Percentiles rank a stretch among this genome's conserved stretches.
Conservation (phyloP, 2,888 invertebrate genomes). For the Lasioglossum pauxillum region DNA sequence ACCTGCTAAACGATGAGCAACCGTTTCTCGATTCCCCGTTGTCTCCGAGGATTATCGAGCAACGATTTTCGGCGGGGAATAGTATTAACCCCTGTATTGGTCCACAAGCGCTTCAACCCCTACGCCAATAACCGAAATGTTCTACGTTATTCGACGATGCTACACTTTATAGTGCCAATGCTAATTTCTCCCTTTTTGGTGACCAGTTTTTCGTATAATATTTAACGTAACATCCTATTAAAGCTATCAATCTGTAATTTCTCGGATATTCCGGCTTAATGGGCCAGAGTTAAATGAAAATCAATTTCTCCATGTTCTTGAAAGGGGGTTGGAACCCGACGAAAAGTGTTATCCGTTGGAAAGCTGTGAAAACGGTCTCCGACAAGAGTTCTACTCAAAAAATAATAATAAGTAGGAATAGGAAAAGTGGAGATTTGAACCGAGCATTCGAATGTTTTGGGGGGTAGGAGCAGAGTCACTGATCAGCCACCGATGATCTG, state of each 20-base stretch:
- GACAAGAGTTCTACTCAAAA: not conserved
- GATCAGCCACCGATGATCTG: not conserved
- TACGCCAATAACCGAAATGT: no score
- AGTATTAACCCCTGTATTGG: not conserved
- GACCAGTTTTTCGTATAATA: not conserved
- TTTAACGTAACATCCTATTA: not conserved
- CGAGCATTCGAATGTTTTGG: no score
- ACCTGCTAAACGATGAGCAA: conserved; percentile 12
- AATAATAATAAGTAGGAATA: no score
- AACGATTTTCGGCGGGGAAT: not conserved
- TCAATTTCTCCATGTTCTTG: not conserved
- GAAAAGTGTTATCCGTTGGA: not conserved
- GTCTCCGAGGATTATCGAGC: not conserved
- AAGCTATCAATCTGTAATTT: not conserved
- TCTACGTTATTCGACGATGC: no score
- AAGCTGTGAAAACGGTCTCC: not conserved
- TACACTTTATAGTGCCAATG: no score
- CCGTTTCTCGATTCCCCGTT: conserved; percentile 10
- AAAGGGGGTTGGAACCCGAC: not conserved
- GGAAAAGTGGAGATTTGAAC: no score
- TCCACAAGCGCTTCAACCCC: not conserved
- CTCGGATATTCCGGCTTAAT: not conserved
- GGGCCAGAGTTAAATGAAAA: not conserved
- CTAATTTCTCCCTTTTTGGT: not conserved
- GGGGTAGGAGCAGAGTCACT: no score